Evolutionary conservation across 2,113 vertebrate genomes (phyloP).

Genomic region (Tylochromis polylepis): DNA sequence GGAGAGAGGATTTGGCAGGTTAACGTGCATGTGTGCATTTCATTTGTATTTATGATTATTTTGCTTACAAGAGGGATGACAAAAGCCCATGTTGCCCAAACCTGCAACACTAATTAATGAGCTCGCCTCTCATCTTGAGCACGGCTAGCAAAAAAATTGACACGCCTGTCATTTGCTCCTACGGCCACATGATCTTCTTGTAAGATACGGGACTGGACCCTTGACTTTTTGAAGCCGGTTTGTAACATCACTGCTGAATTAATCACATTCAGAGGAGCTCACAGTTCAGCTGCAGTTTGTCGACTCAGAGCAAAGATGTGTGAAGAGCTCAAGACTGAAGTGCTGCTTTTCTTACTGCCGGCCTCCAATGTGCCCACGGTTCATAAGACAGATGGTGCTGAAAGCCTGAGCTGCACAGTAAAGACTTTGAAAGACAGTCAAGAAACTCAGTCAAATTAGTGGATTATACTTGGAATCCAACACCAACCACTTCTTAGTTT

Average conservation of each 20-base stretch:
- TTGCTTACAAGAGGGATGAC: neutral
- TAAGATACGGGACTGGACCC: neutral
- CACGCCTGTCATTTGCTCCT: neutral
- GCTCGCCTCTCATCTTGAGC: neutral
- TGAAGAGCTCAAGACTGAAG: constrained; percentile 61
- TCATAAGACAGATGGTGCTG: neutral
- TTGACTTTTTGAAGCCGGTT: neutral
- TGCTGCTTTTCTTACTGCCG: constrained; percentile 34
- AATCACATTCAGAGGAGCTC: neutral
- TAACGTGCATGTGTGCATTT: rapidly evolving
- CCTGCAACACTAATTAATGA: neutral
- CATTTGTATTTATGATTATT: neutral
- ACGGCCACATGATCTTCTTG: neutral
- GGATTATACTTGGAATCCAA: neutral
- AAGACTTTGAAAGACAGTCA: neutral
- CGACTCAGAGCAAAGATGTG: constrained; percentile 34
- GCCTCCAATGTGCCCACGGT: constrained; percentile 9
- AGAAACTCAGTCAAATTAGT: neutral
- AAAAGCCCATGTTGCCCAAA: neutral
- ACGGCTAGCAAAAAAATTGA: neutral
- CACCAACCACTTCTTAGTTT: neutral
- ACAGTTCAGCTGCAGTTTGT: neutral
- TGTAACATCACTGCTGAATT: neutral
- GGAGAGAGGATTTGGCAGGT: neutral
- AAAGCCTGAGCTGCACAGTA: neutral